Evolutionary conservation across 2,888 invertebrate species (phyloP).

Genomic region (Charanyca ferruginea): DNA sequence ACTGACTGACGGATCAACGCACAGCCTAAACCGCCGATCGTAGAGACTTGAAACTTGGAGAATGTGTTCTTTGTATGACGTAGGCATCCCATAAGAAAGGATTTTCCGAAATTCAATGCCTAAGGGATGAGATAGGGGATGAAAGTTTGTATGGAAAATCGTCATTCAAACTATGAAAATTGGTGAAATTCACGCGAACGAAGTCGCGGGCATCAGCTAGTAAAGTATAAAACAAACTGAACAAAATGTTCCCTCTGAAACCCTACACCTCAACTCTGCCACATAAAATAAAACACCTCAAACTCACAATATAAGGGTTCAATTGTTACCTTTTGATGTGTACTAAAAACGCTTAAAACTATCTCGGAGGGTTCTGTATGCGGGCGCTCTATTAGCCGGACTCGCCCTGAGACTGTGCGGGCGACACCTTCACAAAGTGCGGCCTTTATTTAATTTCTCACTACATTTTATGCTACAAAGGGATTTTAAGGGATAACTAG

Average conservation of each 20-base stretch:
- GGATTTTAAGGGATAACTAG: constrained; percentile 73
- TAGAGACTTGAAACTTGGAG: too few species aligned
- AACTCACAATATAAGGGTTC: constrained; percentile 60
- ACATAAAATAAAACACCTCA: constrained; percentile 59
- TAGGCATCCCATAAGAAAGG: too few species aligned
- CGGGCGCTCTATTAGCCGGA: constrained; percentile 69
- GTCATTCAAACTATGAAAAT: too few species aligned
- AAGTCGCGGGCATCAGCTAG: too few species aligned
- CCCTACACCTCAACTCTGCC: constrained; percentile 39
- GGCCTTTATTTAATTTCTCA: constrained; percentile 85
- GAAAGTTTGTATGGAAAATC: too few species aligned
- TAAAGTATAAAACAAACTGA: background rate
- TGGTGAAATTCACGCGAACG: too few species aligned
- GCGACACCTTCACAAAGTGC: constrained; percentile 86
- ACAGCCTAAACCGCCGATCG: too few species aligned
- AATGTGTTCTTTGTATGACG: too few species aligned
- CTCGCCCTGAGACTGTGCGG: constrained; percentile 72
- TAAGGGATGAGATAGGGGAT: too few species aligned
- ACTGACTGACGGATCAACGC: too few species aligned
- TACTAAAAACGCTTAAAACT: constrained; percentile 70
- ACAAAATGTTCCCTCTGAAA: constrained; percentile 31
- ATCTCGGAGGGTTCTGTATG: constrained; percentile 68
- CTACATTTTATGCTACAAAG: constrained; percentile 80
- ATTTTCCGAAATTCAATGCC: too few species aligned
- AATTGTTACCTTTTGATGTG: constrained; percentile 74